Conservation (phyloP, 2,113 vertebrate genomes). For the Hymenochirus boettgeri region DNA sequence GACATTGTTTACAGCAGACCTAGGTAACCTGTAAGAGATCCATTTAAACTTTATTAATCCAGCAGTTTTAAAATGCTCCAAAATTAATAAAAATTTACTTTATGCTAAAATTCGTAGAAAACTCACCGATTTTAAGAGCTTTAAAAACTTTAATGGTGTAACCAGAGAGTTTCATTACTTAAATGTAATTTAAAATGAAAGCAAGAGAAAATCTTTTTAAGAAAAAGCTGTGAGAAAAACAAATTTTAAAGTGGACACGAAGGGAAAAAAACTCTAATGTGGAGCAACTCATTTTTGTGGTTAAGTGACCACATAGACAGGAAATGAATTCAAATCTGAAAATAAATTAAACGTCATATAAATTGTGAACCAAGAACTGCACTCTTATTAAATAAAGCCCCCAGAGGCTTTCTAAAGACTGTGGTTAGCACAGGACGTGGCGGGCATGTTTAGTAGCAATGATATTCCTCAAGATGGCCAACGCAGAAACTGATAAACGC, state of each 20-base stretch:
- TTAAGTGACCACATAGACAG: constrained; percentile 32
- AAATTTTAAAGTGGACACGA: constrained; percentile 20
- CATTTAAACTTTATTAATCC: too few relatives aligned
- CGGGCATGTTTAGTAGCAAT: constrained; percentile 14
- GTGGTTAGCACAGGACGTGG: constrained; percentile 33
- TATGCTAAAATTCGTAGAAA: too few relatives aligned
- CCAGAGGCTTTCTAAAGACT: constrained; percentile 30
- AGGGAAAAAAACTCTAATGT: constrained; percentile 25
- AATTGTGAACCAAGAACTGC: constrained; percentile 33
- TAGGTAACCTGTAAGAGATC: too few relatives aligned
- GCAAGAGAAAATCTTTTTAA: too few relatives aligned
- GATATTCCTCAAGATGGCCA: constrained; percentile 17
- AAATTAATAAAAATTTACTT: too few relatives aligned
- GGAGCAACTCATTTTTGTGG: constrained; percentile 40
- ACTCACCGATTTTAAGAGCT: too few relatives aligned
- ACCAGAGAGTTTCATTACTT: too few relatives aligned
- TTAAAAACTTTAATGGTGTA: too few relatives aligned
- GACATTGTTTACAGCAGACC: too few relatives aligned
- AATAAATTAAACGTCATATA: constrained; percentile 39
- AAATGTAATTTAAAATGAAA: too few relatives aligned
- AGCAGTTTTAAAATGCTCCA: too few relatives aligned
- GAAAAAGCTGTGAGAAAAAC: background rate
- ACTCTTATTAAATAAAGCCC: constrained; percentile 36
- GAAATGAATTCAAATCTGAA: constrained; percentile 43
- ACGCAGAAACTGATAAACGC: constrained; percentile 26